These are phyloP conservation scores for Ochropleura leucogaster DNA, from an alignment of 2,888 invertebrate species.

Conservation along the genomic window DNA sequence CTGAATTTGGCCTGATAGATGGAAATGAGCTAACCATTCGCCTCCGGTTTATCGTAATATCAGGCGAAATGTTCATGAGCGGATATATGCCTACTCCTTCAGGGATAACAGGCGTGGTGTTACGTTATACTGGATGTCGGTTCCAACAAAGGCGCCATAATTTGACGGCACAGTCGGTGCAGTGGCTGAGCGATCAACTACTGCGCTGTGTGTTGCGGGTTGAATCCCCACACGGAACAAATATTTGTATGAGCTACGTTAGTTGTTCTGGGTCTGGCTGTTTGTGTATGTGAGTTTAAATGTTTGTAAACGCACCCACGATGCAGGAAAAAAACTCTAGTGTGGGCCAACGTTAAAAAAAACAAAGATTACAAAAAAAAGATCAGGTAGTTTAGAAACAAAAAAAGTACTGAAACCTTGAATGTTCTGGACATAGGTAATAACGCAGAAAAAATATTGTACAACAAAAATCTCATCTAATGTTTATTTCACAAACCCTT, in stretches of 20 bases:
- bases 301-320: no score
- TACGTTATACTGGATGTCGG: neutral
- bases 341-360: no score
- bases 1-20: neutral
- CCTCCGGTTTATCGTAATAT: neutral
- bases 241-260: no score
- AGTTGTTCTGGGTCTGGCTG: no score
- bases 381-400: no score
- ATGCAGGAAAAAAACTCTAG: no score
- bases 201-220: no score
- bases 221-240: no score
- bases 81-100: neutral
- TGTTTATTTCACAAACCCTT: constrained; percentile 36
- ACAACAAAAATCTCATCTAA: constrained; percentile 18
- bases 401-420: neutral
- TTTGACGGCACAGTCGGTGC: no score
- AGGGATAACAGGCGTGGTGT: neutral
- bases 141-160: neutral
- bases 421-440: neutral
- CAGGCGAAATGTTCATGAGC: neutral
- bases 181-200: no score
- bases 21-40: neutral
- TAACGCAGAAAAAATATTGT: constrained; percentile 23
- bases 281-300: no score
- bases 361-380: no score